These are phyloP conservation scores for Diprion similis DNA, from an alignment of 1,140 invertebrate genomes.

Conservation along the genomic window DNA sequence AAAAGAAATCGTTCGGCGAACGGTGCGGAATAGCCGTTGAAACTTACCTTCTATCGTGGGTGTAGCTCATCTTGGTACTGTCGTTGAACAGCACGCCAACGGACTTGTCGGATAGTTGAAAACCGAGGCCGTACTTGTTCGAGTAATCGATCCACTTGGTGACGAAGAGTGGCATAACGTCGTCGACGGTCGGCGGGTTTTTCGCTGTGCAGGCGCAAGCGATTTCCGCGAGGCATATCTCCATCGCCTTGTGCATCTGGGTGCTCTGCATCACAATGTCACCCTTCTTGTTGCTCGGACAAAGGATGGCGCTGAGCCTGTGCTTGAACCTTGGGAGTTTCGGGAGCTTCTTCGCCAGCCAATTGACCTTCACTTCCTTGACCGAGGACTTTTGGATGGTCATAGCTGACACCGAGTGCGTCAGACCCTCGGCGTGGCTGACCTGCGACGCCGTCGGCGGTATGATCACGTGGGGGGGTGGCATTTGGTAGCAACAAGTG, in stretches of 20 bases:
- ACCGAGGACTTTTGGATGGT: not conserved
- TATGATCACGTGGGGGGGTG: conserved; percentile 31
- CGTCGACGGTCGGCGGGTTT: conserved; percentile 60
- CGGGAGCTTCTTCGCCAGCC: conserved; percentile 46
- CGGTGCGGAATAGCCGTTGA: not conserved
- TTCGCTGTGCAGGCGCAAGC: conserved; percentile 30
- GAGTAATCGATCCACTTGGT: conserved; percentile 82
- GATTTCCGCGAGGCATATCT: conserved; percentile 42
- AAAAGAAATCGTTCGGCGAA: conserved; percentile 6
- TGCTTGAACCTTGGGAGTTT: conserved; percentile 51
- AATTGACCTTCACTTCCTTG: conserved; percentile 45
- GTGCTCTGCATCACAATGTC: conserved; percentile 33
- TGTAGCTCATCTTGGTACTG: conserved; percentile 68
- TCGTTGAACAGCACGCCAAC: conserved; percentile 77
- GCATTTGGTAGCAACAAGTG: conserved; percentile 49
- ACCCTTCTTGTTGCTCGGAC: conserved; percentile 50
- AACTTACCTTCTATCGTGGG: conserved; percentile 67
- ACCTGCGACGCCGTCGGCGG: conserved; percentile 25
- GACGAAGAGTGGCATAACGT: conserved; percentile 68
- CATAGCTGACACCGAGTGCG: conserved; percentile 8
- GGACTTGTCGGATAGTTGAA: conserved; percentile 73
- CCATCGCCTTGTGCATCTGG: conserved; percentile 46
- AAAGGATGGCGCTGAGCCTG: conserved; percentile 53
- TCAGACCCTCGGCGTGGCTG: not conserved
- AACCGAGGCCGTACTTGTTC: conserved; percentile 78